Conservation (phyloP, 2,113 vertebrate species). For the Lichenostomus cassidix region DNA sequence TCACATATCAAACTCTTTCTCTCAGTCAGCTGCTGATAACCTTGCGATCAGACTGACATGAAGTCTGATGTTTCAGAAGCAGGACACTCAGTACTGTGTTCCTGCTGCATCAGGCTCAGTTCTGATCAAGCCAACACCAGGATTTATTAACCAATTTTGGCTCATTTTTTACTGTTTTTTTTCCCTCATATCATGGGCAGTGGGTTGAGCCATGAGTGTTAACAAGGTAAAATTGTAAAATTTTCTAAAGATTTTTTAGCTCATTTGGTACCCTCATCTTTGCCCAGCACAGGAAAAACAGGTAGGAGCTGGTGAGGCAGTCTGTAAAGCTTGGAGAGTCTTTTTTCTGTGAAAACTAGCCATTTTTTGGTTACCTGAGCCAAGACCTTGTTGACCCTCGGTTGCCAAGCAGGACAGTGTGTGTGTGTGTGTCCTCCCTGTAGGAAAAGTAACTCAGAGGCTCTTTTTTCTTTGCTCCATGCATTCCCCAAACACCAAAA, state of each 20-base stretch:
- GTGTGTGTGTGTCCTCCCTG: background rate
- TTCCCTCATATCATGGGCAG: background rate
- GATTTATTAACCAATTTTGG: background rate
- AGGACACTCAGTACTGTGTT: background rate
- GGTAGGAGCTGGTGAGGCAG: background rate
- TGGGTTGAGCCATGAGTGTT: background rate
- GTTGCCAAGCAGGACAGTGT: background rate
- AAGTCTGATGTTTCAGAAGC: background rate
- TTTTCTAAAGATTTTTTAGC: background rate
- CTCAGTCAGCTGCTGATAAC: background rate
- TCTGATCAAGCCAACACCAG: background rate
- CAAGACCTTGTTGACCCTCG: background rate
- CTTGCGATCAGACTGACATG: rapidly evolving
- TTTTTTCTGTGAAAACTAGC: background rate
- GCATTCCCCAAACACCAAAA: background rate
- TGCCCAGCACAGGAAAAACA: background rate
- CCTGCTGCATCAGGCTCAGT: background rate
- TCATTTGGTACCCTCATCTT: background rate
- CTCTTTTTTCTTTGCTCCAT: background rate
- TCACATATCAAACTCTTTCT: background rate
- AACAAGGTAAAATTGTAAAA: background rate
- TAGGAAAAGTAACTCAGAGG: background rate
- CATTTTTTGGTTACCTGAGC: background rate
- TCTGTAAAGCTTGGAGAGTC: background rate
- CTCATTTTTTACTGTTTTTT: no score